Evolutionary conservation across 2,113 vertebrate genomes (phyloP).

Genomic region (Scatophagus argus): DNA sequence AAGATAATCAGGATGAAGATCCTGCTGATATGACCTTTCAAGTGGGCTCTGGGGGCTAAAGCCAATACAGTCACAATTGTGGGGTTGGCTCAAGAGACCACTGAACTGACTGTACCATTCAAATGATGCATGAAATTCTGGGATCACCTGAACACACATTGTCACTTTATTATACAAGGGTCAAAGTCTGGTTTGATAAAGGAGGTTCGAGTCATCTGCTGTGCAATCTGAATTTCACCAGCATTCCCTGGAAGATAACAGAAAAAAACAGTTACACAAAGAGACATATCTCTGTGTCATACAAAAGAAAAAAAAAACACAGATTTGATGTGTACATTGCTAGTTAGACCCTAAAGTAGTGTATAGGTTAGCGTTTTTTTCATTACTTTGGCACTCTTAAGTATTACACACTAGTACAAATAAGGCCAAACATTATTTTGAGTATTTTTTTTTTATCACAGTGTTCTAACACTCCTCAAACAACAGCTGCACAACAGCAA

Average conservation of each 20-base stretch:
- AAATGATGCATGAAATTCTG: background rate
- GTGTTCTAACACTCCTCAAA: no score
- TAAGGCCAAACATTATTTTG: no score
- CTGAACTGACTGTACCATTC: background rate
- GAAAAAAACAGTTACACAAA: no score
- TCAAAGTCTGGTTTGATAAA: background rate
- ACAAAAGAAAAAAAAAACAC: background rate
- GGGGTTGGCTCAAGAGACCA: slow-evolving; percentile 30
- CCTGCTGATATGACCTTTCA: slow-evolving; percentile 56
- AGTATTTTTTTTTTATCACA: no score
- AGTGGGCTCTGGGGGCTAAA: slow-evolving; percentile 38
- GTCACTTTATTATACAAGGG: background rate
- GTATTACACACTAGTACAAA: no score
- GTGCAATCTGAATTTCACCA: background rate
- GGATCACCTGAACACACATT: background rate
- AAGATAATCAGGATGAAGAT: slow-evolving; percentile 72
- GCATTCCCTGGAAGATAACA: background rate
- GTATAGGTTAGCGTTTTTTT: no score
- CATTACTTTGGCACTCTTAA: no score
- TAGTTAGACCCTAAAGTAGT: background rate
- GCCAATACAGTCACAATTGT: slow-evolving; percentile 39
- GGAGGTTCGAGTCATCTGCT: background rate
- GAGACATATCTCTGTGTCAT: no score
- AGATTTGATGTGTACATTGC: background rate
- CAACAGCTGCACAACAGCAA: no score